phyloP scores from a whole-genome alignment of 2,888 invertebrate genomes.

The Ceraclea dissimilis region DNA sequence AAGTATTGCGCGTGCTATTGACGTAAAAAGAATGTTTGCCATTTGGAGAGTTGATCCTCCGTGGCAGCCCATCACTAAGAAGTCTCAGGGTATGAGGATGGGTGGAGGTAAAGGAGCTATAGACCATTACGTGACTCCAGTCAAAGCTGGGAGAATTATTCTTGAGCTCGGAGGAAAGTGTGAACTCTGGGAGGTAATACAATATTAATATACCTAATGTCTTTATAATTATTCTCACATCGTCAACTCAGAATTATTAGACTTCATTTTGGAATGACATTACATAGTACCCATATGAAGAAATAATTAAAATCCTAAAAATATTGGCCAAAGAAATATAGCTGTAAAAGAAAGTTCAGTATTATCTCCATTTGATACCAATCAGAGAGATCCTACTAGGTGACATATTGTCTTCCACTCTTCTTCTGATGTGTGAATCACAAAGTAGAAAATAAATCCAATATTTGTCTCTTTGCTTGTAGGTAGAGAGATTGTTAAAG shows the following conservation, averaged over 20 bases:
- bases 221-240: too few species aligned
- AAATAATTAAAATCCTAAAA: too few species aligned
- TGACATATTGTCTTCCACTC: too few species aligned
- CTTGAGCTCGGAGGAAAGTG: slow-evolving; percentile 89
- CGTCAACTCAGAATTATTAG: too few species aligned
- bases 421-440: background rate
- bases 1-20: slow-evolving; percentile 68
- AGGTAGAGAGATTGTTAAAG: slow-evolving; percentile 45
- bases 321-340: too few species aligned
- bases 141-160: slow-evolving; percentile 85
- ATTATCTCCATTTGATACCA: too few species aligned
- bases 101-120: slow-evolving; percentile 95
- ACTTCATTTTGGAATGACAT: too few species aligned
- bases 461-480: background rate
- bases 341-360: too few species aligned
- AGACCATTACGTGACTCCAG: slow-evolving; percentile 90
- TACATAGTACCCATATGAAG: too few species aligned
- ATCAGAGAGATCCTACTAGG: too few species aligned
- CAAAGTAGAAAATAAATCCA: too few species aligned
- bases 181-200: slow-evolving; percentile 68
- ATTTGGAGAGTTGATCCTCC: slow-evolving; percentile 91
- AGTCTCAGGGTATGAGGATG: slow-evolving; percentile 85
- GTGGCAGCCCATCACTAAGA: slow-evolving; percentile 91
- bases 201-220: too few species aligned
- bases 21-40: slow-evolving; percentile 80